phyloP scores from a whole-genome alignment of 2,888 invertebrate genomes.

The Villa cingulata region DNA sequence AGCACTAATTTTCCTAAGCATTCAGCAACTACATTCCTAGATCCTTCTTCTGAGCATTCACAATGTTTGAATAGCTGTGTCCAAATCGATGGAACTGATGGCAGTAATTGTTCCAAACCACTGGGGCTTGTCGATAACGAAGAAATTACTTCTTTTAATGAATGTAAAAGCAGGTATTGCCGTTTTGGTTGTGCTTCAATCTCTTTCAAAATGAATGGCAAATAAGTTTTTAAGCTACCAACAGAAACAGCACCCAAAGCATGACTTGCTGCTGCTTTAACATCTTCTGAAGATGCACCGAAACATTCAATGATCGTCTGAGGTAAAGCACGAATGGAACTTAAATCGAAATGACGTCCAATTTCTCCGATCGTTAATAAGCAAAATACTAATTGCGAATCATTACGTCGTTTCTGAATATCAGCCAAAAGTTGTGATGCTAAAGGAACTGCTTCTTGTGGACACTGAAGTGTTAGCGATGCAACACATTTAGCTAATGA shows the following conservation, averaged over 20 bases:
- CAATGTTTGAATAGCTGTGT: constrained; percentile 85
- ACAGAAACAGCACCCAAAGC: constrained; percentile 92
- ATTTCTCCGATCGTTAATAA: constrained; percentile 94
- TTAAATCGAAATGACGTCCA: constrained; percentile 79
- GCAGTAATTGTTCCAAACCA: constrained; percentile 61
- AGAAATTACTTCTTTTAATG: constrained; percentile 90
- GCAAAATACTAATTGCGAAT: constrained; percentile 83
- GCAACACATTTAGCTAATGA: constrained; percentile 95
- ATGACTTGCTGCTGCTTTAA: constrained; percentile 95
- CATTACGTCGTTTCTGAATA: constrained; percentile 53
- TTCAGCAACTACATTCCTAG: constrained; percentile 96
- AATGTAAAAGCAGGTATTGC: constrained; percentile 91
- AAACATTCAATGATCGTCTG: constrained; percentile 77
- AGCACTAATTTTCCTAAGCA: constrained; percentile 93
- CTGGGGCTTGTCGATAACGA: constrained; percentile 62
- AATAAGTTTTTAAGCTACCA: constrained; percentile 83
- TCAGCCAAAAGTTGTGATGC: constrained; percentile 57
- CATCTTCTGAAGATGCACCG: constrained; percentile 83
- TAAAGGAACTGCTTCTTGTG: constrained; percentile 51
- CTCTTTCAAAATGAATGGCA: constrained; percentile 87
- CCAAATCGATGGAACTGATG: constrained; percentile 84
- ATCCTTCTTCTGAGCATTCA: constrained; percentile 95
- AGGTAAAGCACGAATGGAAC: constrained; percentile 58
- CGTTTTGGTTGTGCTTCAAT: constrained; percentile 88
- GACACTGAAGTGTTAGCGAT: constrained; percentile 72